Evolutionary conservation across 2,797 vertebrate species (phyloP).

Genomic region (Coreius guichenoti): DNA sequence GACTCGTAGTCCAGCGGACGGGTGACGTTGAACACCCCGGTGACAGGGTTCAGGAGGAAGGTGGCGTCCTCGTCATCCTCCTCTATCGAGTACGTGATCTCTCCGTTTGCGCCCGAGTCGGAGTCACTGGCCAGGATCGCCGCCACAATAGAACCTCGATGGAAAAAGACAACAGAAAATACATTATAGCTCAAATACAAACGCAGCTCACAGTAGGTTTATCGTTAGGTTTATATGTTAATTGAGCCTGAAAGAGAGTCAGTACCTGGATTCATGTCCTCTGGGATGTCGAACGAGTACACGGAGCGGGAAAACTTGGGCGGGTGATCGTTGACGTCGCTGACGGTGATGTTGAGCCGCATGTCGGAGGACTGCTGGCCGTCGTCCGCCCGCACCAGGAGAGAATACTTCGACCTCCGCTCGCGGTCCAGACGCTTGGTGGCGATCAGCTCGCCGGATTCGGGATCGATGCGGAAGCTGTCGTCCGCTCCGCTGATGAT

Average conservation of each 20-base stretch:
- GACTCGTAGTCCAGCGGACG: slow-evolving; percentile 87
- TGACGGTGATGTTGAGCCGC: slow-evolving; percentile 94
- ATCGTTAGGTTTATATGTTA: no score
- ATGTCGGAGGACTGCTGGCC: slow-evolving; percentile 95
- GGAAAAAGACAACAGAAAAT: slow-evolving; percentile 8
- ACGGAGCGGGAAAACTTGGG: slow-evolving; percentile 89
- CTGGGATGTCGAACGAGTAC: slow-evolving; percentile 93
- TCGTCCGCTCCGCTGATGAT: slow-evolving; percentile 97
- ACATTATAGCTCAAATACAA: not conserved
- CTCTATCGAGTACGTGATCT: slow-evolving; percentile 90
- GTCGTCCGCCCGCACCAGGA: slow-evolving; percentile 93
- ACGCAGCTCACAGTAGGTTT: no score
- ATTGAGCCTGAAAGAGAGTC: no score
- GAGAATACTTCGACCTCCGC: slow-evolving; percentile 91
- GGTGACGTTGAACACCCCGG: slow-evolving; percentile 95
- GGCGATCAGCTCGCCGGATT: slow-evolving; percentile 93
- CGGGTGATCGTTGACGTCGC: slow-evolving; percentile 93
- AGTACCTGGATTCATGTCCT: slow-evolving; percentile 90
- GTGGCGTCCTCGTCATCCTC: slow-evolving; percentile 91
- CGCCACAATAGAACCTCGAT: slow-evolving; percentile 92
- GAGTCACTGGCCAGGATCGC: slow-evolving; percentile 93
- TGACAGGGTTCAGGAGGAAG: slow-evolving; percentile 93
- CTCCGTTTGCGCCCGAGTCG: slow-evolving; percentile 91
- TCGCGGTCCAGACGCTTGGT: slow-evolving; percentile 92
- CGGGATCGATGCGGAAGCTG: slow-evolving; percentile 93